Evolutionary conservation across 2,113 vertebrate genomes (phyloP).

Genomic region (Colius striatus): DNA sequence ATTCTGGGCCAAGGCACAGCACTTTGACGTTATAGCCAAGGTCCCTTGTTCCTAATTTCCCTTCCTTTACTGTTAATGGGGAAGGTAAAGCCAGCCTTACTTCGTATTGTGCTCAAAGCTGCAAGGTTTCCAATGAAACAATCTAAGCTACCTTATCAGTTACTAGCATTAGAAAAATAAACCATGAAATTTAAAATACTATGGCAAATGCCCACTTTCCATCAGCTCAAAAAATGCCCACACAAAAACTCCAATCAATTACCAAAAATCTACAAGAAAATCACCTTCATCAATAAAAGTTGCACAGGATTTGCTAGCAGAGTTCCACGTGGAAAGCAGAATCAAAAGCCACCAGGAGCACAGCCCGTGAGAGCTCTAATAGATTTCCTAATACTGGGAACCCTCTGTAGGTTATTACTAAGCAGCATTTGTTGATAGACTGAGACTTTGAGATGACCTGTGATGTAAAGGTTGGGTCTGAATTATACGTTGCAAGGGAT

Average conservation of each 20-base stretch:
- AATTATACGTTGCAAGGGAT: conserved; percentile 60
- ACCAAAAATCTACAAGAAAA: background rate
- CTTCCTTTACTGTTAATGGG: background rate
- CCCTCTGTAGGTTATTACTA: conserved; percentile 55
- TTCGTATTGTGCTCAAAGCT: background rate
- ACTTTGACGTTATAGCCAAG: background rate
- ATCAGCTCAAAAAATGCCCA: background rate
- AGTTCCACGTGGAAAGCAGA: background rate
- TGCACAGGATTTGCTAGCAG: background rate
- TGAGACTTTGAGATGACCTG: conserved; percentile 67
- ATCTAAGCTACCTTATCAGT: background rate
- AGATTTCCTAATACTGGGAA: conserved; percentile 21
- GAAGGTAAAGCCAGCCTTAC: background rate
- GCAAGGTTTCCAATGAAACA: background rate
- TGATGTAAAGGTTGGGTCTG: conserved; percentile 67
- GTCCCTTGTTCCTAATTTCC: background rate
- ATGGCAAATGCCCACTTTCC: background rate
- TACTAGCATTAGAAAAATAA: conserved; percentile 4
- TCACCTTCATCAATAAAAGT: background rate
- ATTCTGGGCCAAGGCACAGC: conserved; percentile 13
- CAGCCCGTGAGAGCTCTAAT: background rate
- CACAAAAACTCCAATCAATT: background rate
- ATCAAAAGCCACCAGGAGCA: background rate
- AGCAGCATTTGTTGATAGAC: conserved; percentile 39
- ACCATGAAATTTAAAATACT: background rate